Conservation (phyloP, 1,140 invertebrate genomes). For the Camponotus floridanus region DNA sequence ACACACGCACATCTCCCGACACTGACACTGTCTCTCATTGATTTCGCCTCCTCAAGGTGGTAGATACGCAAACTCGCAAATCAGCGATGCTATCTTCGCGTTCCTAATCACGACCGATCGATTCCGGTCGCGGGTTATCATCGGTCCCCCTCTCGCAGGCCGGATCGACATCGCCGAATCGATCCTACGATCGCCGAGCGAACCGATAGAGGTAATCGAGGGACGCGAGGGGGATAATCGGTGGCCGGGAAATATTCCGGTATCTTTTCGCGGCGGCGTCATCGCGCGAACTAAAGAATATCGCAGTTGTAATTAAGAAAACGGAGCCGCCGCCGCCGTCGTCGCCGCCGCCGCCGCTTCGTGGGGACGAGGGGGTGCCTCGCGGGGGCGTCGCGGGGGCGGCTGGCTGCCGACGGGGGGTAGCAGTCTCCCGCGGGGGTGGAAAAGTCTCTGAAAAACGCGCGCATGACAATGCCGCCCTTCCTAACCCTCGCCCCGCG, state of each 20-base stretch:
- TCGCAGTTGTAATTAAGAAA: slow-evolving; percentile 86
- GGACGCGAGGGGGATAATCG: slow-evolving; percentile 60
- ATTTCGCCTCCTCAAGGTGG: slow-evolving; percentile 24
- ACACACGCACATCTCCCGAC: background rate
- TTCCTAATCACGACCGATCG: slow-evolving; percentile 34
- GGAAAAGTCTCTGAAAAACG: slow-evolving; percentile 85
- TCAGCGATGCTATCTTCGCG: background rate
- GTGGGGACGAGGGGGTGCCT: slow-evolving; percentile 59
- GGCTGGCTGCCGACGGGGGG: slow-evolving; percentile 56
- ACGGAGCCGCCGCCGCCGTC: slow-evolving; percentile 78
- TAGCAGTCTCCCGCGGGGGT: slow-evolving; percentile 78
- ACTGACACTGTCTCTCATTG: slow-evolving; percentile 16
- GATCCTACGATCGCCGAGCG: slow-evolving; percentile 32
- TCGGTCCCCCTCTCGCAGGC: background rate
- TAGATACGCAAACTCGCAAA: slow-evolving; percentile 35
- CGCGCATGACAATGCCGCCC: slow-evolving; percentile 86
- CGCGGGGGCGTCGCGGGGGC: slow-evolving; percentile 63
- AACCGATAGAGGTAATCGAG: background rate
- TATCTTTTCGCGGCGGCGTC: slow-evolving; percentile 85
- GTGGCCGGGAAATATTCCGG: slow-evolving; percentile 74
- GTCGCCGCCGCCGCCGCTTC: slow-evolving; percentile 55
- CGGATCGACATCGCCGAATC: slow-evolving; percentile 38
- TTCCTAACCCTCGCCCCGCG: slow-evolving; percentile 72
- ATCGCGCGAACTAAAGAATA: slow-evolving; percentile 86
- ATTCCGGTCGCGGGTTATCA: background rate